Percentiles rank a stretch among this genome's conserved stretches.
Conservation (phyloP, 2,113 vertebrate genomes). For the Rhinoderma darwinii region DNA sequence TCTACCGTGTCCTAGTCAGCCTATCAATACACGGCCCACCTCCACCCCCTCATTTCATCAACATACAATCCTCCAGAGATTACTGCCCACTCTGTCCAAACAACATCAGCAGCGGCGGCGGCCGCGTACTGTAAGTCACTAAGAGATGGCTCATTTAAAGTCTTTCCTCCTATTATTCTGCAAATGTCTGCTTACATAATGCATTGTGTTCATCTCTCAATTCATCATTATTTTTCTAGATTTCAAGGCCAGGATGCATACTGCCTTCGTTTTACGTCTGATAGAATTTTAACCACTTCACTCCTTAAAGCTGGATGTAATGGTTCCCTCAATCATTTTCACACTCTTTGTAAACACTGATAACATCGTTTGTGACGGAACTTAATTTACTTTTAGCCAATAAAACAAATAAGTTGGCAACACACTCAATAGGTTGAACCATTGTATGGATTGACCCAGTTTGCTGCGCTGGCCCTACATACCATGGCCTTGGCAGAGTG, state of each 20-base stretch:
- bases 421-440: not conserved
- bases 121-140: conserved; percentile 5
- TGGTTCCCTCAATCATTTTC: not conserved
- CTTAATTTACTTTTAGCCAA: not conserved
- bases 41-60: conserved; percentile 54
- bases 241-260: not conserved
- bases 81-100: conserved; percentile 50
- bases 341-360: not conserved
- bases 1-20: conserved; percentile 1
- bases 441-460: not conserved
- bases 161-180: conserved; percentile 36
- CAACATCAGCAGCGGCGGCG: conserved; percentile 3
- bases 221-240: conserved; percentile 37
- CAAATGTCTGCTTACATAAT: conserved; percentile 51
- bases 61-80: conserved; percentile 44
- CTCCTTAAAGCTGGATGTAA: not conserved
- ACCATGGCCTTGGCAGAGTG: no score
- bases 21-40: conserved; percentile 40
- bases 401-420: not conserved
- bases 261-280: conserved; percentile 10
- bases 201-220: conserved; percentile 40
- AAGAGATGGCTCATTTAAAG: conserved; percentile 37
- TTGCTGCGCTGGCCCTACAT: no score
- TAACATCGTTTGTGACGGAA: not conserved
- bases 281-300: conserved; percentile 20